These are phyloP conservation scores for Forbesichthys agassizii DNA, from an alignment of 2,113 vertebrate genomes.

Conservation along the genomic window DNA sequence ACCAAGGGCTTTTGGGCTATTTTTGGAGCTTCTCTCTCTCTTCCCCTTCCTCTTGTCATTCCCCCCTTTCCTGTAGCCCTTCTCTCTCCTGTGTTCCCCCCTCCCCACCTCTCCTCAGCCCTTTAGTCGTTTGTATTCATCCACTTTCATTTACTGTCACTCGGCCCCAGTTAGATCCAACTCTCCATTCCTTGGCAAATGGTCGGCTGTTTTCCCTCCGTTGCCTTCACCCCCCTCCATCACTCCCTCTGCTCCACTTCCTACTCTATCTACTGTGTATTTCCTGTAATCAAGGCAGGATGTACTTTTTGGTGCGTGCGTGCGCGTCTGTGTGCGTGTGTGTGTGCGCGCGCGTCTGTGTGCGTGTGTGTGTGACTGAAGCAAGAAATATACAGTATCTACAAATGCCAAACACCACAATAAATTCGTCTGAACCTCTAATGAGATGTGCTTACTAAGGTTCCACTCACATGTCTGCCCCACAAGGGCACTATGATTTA, in stretches of 20 bases:
- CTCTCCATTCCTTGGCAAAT: conserved; percentile 36
- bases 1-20: conserved; percentile 28
- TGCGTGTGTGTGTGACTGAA: no score
- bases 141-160: conserved; percentile 64
- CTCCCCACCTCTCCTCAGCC: conserved; percentile 28
- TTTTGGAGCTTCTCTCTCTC: conserved; percentile 19
- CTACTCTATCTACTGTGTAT: conserved; percentile 25
- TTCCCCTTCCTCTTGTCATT: conserved; percentile 8
- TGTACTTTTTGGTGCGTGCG: neutral
- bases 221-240: conserved; percentile 6
- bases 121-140: conserved; percentile 68
- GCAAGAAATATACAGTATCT: conserved; percentile 18
- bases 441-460: conserved; percentile 20
- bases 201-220: conserved; percentile 42
- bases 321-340: no score
- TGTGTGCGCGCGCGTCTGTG: no score
- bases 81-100: neutral
- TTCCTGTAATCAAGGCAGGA: conserved; percentile 38
- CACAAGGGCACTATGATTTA: neutral
- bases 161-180: conserved; percentile 41
- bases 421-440: conserved; percentile 27
- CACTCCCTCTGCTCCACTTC: conserved; percentile 22
- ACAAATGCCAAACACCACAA: conserved; percentile 33
- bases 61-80: neutral
- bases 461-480: conserved; percentile 4